phyloP scores from a whole-genome alignment of 2,888 invertebrate genomes.

The Scaptomyza parva region DNA sequence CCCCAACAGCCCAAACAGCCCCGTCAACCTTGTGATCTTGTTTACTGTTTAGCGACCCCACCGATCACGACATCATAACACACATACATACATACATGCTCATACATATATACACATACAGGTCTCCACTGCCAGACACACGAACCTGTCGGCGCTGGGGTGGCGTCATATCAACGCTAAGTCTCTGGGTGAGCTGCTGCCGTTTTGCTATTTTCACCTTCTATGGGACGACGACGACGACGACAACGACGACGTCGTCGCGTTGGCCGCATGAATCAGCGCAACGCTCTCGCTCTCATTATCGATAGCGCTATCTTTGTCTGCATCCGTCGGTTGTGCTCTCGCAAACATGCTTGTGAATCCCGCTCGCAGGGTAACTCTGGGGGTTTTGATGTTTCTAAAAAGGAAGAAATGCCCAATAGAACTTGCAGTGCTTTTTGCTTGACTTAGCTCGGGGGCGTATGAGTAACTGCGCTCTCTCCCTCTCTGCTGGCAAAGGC shows the following conservation, averaged over 20 bases:
- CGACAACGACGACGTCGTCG: constrained; percentile 56
- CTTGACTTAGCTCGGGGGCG: constrained; percentile 46
- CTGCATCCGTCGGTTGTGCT: constrained; percentile 24
- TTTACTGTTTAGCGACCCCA: constrained; percentile 80
- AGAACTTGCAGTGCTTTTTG: constrained; percentile 52
- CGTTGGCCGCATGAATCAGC: constrained; percentile 80
- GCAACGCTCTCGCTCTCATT: constrained; percentile 20
- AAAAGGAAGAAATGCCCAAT: constrained; percentile 70
- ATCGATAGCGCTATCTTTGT: constrained; percentile 37
- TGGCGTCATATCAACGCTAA: constrained; percentile 73
- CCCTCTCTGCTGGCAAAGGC: constrained; percentile 44
- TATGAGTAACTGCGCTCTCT: constrained; percentile 68
- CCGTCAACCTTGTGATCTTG: constrained; percentile 79
- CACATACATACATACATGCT: constrained; percentile 19
- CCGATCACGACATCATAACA: constrained; percentile 59
- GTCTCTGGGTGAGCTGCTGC: constrained; percentile 58
- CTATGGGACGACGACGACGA: constrained; percentile 60
- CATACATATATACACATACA: constrained; percentile 8
- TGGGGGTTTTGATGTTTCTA: constrained; percentile 70
- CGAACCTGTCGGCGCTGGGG: constrained; percentile 74
- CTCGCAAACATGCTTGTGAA: constrained; percentile 57
- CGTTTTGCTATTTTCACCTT: constrained; percentile 74
- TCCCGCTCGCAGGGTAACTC: constrained; percentile 57
- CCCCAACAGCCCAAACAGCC: constrained; percentile 40
- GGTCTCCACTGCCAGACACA: constrained; percentile 14